phyloP scores from a whole-genome alignment of 1,140 invertebrate species.

The Sarcophaga bullata region DNA sequence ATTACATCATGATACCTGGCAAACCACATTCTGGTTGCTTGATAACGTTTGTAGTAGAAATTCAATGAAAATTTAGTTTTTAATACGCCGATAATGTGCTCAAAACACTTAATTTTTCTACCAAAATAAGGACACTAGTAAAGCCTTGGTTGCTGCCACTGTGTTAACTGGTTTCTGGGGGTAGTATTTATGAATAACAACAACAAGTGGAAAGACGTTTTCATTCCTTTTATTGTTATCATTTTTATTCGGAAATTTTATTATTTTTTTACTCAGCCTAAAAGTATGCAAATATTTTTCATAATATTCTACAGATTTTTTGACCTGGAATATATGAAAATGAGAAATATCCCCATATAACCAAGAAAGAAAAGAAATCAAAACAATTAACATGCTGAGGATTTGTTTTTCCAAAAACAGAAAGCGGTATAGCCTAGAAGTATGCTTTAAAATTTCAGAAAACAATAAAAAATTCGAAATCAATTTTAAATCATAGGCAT shows the following conservation, averaged over 20 bases:
- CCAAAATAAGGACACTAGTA: too few relatives aligned
- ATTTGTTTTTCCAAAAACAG: neutral
- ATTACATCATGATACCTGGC: neutral
- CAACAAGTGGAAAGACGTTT: too few relatives aligned
- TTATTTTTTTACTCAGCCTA: neutral
- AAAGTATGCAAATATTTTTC: constrained; percentile 10
- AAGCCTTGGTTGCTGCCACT: too few relatives aligned
- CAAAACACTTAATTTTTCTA: constrained; percentile 13
- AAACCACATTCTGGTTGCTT: neutral
- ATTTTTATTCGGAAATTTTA: neutral
- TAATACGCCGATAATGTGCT: neutral
- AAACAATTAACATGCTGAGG: neutral
- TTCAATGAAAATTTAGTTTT: neutral
- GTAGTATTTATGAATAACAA: too few relatives aligned
- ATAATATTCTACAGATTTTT: neutral
- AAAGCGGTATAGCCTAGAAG: neutral
- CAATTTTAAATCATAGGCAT: too few relatives aligned
- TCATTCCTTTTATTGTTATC: too few relatives aligned
- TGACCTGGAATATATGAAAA: neutral
- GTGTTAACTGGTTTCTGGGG: too few relatives aligned
- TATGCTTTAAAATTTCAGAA: neutral
- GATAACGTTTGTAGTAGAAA: neutral
- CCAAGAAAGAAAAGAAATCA: neutral
- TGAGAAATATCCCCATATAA: neutral
- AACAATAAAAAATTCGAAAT: too few relatives aligned